Evolutionary conservation across 2,797 vertebrate genomes (phyloP).

Genomic region (Gallirallus australis): DNA sequence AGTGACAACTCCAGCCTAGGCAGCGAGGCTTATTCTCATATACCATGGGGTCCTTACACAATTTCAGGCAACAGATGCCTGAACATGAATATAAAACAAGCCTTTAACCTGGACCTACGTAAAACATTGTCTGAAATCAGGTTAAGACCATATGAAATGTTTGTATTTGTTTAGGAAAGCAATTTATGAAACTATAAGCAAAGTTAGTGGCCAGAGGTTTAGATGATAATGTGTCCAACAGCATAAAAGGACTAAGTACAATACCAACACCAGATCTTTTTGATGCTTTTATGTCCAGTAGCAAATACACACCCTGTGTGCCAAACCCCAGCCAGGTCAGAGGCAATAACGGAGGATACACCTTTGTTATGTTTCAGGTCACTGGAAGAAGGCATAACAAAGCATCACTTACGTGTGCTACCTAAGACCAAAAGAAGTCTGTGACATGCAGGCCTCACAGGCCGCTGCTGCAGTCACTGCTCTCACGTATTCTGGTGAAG

Average conservation of each 20-base stretch:
- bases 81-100: neutral
- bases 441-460: neutral
- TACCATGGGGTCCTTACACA: neutral
- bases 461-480: neutral
- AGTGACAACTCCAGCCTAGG: neutral
- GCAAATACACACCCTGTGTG: neutral
- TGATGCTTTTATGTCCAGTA: neutral
- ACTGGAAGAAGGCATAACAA: neutral
- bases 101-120: neutral
- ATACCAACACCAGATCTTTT: neutral
- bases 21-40: neutral
- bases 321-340: neutral
- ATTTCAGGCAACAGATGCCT: neutral
- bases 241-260: neutral
- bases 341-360: neutral
- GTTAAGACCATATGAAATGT: neutral
- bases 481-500: neutral
- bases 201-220: neutral
- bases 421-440: neutral
- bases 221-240: neutral
- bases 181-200: neutral
- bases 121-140: neutral
- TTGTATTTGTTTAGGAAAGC: neutral
- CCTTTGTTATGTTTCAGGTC: neutral
- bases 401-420: neutral